A percentile compares a stretch with the other conserved stretches of the same genome.
Conservation (phyloP, 2,113 vertebrate genomes). For the Hippoglossus stenolepis region DNA sequence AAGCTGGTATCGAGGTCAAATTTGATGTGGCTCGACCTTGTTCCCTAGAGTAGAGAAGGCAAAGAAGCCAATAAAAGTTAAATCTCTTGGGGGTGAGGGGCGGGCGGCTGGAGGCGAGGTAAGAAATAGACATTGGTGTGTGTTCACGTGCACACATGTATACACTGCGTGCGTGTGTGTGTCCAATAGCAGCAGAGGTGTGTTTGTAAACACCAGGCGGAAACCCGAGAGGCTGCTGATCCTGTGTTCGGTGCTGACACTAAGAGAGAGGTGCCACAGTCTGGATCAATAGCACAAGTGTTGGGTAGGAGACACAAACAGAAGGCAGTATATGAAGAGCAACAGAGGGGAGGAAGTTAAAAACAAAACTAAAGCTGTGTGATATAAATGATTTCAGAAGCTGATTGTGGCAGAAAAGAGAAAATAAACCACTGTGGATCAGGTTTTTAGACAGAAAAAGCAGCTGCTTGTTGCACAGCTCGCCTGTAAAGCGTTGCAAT, state of each 20-base stretch:
- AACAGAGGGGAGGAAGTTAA: constrained; percentile 45
- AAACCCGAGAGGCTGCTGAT: constrained; percentile 72
- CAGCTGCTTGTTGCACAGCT: constrained; percentile 8
- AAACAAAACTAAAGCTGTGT: constrained; percentile 22
- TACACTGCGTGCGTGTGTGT: constrained; percentile 29
- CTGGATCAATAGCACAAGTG: constrained; percentile 73
- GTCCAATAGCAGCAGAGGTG: constrained; percentile 36
- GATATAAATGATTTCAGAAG: constrained; percentile 45
- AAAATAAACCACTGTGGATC: constrained; percentile 7
- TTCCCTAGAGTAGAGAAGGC: constrained; percentile 43
- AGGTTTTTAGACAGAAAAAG: background rate
- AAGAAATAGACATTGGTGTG: constrained; percentile 6
- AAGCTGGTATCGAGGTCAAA: constrained; percentile 60
- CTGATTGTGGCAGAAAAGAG: constrained; percentile 22
- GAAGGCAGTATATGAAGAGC: constrained; percentile 30
- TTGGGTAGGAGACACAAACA: constrained; percentile 52
- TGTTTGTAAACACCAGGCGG: constrained; percentile 78
- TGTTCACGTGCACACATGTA: background rate
- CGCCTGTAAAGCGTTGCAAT: constrained; percentile 11
- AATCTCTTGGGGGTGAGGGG: constrained; percentile 29
- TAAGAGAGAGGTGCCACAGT: constrained; percentile 65
- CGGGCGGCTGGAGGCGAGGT: background rate
- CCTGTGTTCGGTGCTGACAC: constrained; percentile 67
- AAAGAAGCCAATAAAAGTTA: constrained; percentile 67
- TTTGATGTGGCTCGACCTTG: constrained; percentile 68